Evolutionary conservation across 2,113 vertebrate genomes (phyloP).

Genomic region (Ceyx margarethae): DNA sequence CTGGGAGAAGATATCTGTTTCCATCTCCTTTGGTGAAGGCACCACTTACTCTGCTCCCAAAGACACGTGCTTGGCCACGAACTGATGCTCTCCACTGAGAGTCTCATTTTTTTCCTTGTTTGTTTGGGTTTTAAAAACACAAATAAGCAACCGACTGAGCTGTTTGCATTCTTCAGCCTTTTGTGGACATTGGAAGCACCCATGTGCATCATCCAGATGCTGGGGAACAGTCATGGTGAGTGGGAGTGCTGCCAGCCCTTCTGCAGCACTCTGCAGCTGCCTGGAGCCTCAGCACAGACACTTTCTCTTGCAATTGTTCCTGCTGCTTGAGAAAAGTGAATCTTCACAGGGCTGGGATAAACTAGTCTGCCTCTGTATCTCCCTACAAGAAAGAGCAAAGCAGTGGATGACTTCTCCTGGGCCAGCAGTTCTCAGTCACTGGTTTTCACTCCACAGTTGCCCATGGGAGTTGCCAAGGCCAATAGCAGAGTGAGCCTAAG

Average conservation of each 20-base stretch:
- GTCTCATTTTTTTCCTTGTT: background rate
- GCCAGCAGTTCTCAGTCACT: background rate
- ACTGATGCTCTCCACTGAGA: background rate
- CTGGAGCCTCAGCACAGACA: background rate
- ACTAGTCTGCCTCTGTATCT: background rate
- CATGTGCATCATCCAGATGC: conserved; percentile 23
- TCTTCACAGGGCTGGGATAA: background rate
- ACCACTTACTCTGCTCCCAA: background rate
- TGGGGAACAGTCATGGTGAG: background rate
- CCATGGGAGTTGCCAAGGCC: background rate
- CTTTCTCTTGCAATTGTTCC: background rate
- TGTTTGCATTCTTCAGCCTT: conserved; percentile 38
- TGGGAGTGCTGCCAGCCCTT: background rate
- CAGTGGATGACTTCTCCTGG: background rate
- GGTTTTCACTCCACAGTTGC: background rate
- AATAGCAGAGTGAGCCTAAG: background rate
- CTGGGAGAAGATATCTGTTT: background rate
- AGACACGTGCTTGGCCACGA: background rate
- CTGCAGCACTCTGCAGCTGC: background rate
- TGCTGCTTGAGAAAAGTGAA: background rate
- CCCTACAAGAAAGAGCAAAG: background rate
- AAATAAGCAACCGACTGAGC: conserved; percentile 2
- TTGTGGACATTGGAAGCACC: background rate
- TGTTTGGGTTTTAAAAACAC: background rate
- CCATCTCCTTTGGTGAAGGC: background rate